Conservation (phyloP, 2,888 invertebrate genomes). For the Entomobrya multifasciata region DNA sequence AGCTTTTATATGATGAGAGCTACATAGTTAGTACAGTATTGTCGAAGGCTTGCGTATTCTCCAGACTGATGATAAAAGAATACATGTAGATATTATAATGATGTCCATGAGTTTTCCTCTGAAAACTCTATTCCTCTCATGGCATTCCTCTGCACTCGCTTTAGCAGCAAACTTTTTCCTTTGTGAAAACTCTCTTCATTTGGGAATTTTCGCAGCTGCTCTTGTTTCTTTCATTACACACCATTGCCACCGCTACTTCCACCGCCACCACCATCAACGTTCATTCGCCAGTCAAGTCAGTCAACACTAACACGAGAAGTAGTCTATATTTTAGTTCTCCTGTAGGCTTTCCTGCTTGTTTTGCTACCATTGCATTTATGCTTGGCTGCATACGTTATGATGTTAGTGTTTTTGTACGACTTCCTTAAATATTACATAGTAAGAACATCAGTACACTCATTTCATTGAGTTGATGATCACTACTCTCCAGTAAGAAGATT, state of each 20-base stretch:
- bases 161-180: constrained; percentile 23
- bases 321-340: no score
- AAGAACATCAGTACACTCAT: no score
- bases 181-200: constrained; percentile 29
- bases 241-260: neutral
- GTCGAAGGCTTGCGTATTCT: neutral
- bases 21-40: neutral
- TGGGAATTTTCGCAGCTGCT: constrained; percentile 64
- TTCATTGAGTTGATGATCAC: no score
- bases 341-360: no score
- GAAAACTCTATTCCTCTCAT: neutral
- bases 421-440: no score
- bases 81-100: neutral
- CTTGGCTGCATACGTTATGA: no score
- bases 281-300: neutral
- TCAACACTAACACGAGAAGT: neutral
- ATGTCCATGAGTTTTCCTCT: neutral
- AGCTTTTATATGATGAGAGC: neutral
- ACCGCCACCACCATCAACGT: no score
- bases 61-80: neutral
- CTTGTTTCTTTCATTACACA: neutral
- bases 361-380: no score
- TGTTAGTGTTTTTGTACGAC: no score
- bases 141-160: neutral
- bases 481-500: no score